Conservation (phyloP, 2,797 vertebrate genomes). For the Fistularia commersonii region DNA sequence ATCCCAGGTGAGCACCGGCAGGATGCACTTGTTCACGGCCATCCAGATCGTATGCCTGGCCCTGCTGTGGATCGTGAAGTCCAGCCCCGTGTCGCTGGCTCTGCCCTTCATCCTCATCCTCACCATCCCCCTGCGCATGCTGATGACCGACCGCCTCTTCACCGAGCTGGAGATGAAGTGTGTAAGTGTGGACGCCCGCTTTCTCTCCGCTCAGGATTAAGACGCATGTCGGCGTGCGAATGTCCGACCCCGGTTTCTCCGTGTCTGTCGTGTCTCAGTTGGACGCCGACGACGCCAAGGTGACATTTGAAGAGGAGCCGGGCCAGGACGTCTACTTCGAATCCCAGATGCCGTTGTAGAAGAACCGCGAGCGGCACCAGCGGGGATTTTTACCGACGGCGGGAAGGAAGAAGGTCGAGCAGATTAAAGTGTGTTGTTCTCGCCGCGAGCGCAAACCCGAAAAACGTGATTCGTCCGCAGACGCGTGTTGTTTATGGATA, state of each 20-base stretch:
- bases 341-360: conserved; percentile 88
- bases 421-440: too few relatives aligned
- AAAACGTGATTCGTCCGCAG: too few relatives aligned
- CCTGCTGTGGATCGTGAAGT: conserved; percentile 85
- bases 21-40: conserved; percentile 92
- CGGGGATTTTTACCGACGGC: too few relatives aligned
- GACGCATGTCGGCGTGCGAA: neutral
- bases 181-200: conserved; percentile 69
- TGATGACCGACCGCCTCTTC: conserved; percentile 86
- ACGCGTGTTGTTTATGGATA: too few relatives aligned
- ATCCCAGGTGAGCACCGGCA: conserved; percentile 87
- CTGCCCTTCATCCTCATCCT: conserved; percentile 95
- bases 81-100: conserved; percentile 79
- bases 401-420: too few relatives aligned
- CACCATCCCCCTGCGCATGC: conserved; percentile 88
- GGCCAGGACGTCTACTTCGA: conserved; percentile 89
- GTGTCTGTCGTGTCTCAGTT: conserved; percentile 68
- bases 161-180: conserved; percentile 85
- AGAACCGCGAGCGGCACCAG: too few relatives aligned
- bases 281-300: conserved; percentile 84
- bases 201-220: neutral
- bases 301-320: conserved; percentile 84
- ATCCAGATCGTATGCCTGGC: conserved; percentile 84
- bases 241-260: too few relatives aligned
- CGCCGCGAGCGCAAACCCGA: too few relatives aligned